phyloP scores from a whole-genome alignment of 2,113 vertebrate species.

The Gymnocephalus cernua region DNA sequence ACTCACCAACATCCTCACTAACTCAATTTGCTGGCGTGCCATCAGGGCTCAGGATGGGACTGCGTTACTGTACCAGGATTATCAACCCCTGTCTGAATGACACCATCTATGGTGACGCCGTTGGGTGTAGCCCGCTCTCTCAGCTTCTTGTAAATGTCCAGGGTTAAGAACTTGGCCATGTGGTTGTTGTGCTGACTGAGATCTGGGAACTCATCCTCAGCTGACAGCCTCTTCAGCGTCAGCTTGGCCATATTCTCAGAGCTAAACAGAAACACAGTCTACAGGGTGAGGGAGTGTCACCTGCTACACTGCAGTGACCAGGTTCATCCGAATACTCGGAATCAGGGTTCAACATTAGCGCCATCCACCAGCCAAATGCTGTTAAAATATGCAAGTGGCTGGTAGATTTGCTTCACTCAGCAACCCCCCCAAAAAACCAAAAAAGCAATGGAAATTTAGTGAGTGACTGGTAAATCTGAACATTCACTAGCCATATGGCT shows the following conservation, averaged over 20 bases:
- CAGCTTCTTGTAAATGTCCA: conserved; percentile 83
- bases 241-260: conserved; percentile 79
- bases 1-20: conserved; percentile 27
- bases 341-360: no score
- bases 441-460: no score
- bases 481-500: no score
- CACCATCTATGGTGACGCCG: conserved; percentile 86
- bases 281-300: conserved; percentile 5
- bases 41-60: conserved; percentile 22
- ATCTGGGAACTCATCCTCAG: conserved; percentile 85
- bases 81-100: conserved; percentile 90
- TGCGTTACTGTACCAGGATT: conserved; percentile 87
- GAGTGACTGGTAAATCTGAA: no score
- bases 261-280: conserved; percentile 75
- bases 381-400: no score
- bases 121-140: conserved; percentile 79
- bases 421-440: no score
- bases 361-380: no score
- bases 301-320: background rate
- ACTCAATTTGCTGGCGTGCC: conserved; percentile 8
- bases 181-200: conserved; percentile 85
- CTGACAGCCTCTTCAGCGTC: conserved; percentile 80
- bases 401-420: no score
- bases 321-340: no score
- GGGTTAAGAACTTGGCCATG: conserved; percentile 86